phyloP scores from a whole-genome alignment of 2,888 invertebrate species.

The Prenolepis imparis region DNA sequence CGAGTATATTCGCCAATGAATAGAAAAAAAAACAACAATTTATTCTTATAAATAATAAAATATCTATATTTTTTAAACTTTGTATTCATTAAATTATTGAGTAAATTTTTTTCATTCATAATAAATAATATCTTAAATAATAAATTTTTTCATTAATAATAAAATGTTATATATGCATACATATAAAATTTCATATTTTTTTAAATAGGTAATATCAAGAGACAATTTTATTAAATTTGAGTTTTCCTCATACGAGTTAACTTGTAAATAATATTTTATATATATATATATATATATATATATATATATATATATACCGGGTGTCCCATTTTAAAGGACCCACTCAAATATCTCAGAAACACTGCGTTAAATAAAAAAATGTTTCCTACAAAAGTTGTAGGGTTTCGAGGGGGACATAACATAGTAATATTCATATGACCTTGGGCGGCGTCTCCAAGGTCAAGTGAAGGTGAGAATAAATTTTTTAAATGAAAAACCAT shows the following conservation, averaged over 20 bases:
- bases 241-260: not conserved
- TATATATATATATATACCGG: too few relatives aligned
- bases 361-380: too few relatives aligned
- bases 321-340: too few relatives aligned
- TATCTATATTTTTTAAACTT: slow-evolving; percentile 3
- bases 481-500: too few relatives aligned
- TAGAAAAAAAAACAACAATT: not conserved
- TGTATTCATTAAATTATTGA: not conserved
- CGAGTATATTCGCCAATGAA: not conserved
- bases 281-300: too few relatives aligned
- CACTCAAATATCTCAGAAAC: too few relatives aligned
- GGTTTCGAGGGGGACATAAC: too few relatives aligned
- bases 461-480: too few relatives aligned
- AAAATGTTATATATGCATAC: not conserved
- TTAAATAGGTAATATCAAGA: too few relatives aligned
- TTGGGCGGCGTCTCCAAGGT: too few relatives aligned
- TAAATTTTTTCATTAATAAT: not conserved
- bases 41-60: not conserved
- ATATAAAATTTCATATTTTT: not conserved
- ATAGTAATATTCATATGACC: too few relatives aligned
- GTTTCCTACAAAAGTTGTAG: too few relatives aligned
- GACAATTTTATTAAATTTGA: not conserved
- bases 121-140: not conserved
- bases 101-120: not conserved
- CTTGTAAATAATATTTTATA: not conserved